These are phyloP conservation scores for Cyphotilapia sp. DNA, from an alignment of 2,113 vertebrate species.

Conservation along the genomic window DNA sequence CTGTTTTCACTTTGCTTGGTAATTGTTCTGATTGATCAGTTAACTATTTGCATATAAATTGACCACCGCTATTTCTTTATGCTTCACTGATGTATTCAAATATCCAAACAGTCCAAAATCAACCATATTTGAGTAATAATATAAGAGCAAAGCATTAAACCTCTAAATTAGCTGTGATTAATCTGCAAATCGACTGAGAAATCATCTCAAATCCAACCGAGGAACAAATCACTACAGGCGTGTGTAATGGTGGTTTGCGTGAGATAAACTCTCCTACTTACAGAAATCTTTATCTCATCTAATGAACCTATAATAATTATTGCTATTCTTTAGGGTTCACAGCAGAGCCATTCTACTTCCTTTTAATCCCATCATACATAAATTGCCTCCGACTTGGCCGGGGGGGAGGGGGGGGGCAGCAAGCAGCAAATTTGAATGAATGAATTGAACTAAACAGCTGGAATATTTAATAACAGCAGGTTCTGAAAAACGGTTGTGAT, in stretches of 20 bases:
- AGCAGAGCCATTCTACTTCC: background rate
- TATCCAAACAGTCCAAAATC: background rate
- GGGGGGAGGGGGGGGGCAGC: background rate
- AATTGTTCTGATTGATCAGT: background rate
- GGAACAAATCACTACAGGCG: background rate
- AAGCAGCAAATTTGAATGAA: background rate
- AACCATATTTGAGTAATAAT: background rate
- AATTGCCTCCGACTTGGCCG: background rate
- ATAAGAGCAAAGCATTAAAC: background rate
- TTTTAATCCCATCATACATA: background rate
- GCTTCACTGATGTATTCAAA: background rate
- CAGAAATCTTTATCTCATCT: background rate
- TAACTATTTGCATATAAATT: background rate
- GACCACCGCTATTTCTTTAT: background rate
- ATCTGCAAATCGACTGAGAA: background rate
- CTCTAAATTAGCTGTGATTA: background rate
- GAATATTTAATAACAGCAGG: background rate
- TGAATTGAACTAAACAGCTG: background rate
- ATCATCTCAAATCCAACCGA: background rate
- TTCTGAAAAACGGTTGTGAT: fast-evolving
- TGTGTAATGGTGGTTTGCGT: background rate
- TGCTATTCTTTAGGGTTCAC: background rate
- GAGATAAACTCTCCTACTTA: background rate
- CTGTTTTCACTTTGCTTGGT: background rate
- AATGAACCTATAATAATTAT: background rate